Evolutionary conservation across 2,113 vertebrate species (phyloP).

Genomic region (Microtus montanus): DNA sequence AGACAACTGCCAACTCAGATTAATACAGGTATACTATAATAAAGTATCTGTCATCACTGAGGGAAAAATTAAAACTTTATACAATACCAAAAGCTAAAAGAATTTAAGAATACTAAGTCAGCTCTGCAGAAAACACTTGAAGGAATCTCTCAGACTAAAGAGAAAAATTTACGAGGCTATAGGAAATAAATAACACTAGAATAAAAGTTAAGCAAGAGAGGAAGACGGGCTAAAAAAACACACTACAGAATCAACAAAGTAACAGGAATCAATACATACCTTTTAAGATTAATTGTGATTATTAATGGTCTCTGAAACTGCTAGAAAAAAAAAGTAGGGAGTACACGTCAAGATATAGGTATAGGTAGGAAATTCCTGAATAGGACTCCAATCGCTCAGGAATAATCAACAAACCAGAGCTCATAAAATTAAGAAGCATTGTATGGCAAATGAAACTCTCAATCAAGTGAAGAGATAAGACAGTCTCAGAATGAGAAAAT

Average conservation of each 20-base stretch:
- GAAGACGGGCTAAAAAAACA: not conserved
- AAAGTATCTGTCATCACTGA: not conserved
- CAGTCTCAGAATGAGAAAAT: not conserved
- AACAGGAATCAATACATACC: slow-evolving; percentile 15
- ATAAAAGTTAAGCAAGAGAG: not conserved
- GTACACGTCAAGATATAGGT: not conserved
- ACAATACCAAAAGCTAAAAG: not conserved
- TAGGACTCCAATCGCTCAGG: not conserved
- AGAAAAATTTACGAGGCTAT: not conserved
- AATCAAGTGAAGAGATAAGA: not conserved
- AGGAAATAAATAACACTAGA: not conserved
- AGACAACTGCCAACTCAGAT: not conserved
- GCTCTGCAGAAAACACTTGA: not conserved
- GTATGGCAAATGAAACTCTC: not conserved
- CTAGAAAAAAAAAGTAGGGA: slow-evolving; percentile 33
- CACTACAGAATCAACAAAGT: not conserved
- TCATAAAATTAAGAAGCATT: not conserved
- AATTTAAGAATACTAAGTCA: not conserved
- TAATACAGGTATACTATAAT: not conserved
- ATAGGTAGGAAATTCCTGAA: not conserved
- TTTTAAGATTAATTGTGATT: slow-evolving; percentile 13
- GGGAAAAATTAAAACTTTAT: not conserved
- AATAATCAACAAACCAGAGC: not conserved
- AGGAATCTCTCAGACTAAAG: not conserved
- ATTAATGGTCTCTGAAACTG: slow-evolving; percentile 31